phyloP scores from a whole-genome alignment of 1,140 invertebrate genomes.

The Tribolium madens region DNA sequence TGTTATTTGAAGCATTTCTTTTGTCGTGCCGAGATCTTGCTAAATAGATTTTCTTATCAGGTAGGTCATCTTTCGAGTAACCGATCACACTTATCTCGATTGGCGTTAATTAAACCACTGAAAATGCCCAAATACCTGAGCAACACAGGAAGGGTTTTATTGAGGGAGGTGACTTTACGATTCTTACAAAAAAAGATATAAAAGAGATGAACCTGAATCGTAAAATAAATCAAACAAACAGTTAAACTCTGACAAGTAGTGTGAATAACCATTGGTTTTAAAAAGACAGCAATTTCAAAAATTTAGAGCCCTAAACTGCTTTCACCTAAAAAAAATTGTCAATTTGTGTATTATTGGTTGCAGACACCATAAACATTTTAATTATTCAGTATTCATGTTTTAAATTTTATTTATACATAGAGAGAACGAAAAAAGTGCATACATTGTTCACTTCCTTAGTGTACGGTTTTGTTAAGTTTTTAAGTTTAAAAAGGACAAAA shows the following conservation, averaged over 20 bases:
- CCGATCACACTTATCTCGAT: constrained; percentile 35
- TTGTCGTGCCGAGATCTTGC: constrained; percentile 38
- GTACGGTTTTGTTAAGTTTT: no score
- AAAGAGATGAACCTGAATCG: constrained; percentile 22
- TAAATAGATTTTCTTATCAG: constrained; percentile 41
- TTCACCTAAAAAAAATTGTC: no score
- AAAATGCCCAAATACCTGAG: background rate
- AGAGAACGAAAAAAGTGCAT: no score
- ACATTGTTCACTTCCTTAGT: no score
- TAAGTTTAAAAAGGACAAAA: no score
- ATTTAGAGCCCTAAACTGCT: no score
- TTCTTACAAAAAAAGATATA: constrained; percentile 41
- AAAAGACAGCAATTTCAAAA: no score
- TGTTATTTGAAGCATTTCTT: constrained; percentile 42
- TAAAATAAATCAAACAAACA: constrained; percentile 38
- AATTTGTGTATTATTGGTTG: no score
- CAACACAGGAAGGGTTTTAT: background rate
- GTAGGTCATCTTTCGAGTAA: constrained; percentile 30
- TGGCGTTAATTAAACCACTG: constrained; percentile 11
- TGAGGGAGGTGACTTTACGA: constrained; percentile 18
- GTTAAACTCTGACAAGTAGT: background rate
- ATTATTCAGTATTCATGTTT: no score
- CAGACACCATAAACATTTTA: no score
- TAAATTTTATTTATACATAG: no score
- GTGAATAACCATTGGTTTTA: no score